Base-by-base conservation (phyloP, 2,888 invertebrate species). In the Diaperis boleti region DNA sequence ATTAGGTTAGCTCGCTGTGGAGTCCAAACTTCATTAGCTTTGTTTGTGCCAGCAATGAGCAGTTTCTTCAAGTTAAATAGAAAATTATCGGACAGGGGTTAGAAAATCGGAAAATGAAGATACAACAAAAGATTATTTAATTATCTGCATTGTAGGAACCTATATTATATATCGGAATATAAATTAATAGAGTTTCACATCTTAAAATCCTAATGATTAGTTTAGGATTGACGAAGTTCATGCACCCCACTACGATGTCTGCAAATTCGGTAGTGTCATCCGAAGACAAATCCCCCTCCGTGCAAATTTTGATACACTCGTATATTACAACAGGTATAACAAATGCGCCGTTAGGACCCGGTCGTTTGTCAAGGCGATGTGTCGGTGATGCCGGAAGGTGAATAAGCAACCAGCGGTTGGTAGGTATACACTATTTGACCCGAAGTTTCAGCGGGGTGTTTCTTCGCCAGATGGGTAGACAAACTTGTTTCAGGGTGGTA, bases 261-360 rank as follows among this genome's bases (percentile, higher is more conserved):
- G 65, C 66, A 74, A 72, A 73, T 72, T 72, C 71, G 73, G 70
- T 72, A 72, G 67, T 72, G 74, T 74, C 71, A 64, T 68, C 64
- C 59, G 59, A 69, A 74, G 75, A 78, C 75, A 76, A 76, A 77
- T 78, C 75, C 76, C 72, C 69, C 72, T 70, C 67, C 76, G 72
- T 74, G 75, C 74, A 75, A 76, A 74, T 77, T 74, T 73, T 77
- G 76, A 78, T 77, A 76, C 72, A 74, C 73, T 75, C 71, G 72
- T 72, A 75, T 76, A 76, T 76, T 77, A 76, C 70, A 68, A 72
- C 73, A 74, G 73, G 73, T 74, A 74, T 75, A 76, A 77, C 72
- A 76, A 76, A 77, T 76, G 75, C 63, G 69, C 57, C 66, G 64
- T 61, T 72, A 69, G 69, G 69, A 72, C 69, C 64, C 65, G 73